Evolutionary conservation across 1,140 invertebrate species (phyloP).

Genomic region (Atta texana): DNA sequence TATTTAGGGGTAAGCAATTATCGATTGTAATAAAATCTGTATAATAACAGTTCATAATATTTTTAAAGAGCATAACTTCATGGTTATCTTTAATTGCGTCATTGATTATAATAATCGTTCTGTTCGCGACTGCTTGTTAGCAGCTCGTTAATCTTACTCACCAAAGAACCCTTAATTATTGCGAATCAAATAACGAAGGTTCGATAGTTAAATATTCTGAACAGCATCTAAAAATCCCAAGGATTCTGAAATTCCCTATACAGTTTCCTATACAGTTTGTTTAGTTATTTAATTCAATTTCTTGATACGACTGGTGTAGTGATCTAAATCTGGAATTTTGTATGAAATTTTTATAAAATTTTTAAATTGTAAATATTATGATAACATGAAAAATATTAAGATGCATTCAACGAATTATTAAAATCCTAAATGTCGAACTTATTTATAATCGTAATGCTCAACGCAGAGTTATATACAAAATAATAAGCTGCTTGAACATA

Average conservation of each 20-base stretch:
- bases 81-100: conserved; percentile 28
- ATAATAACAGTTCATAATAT: background rate
- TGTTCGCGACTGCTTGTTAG: conserved; percentile 75
- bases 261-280: background rate
- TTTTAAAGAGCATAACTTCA: conserved; percentile 4
- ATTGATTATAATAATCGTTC: conserved; percentile 77
- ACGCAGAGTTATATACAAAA: background rate
- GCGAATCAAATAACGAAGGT: conserved; percentile 33
- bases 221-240: too few relatives aligned
- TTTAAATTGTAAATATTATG: background rate
- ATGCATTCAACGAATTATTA: background rate
- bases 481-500: background rate
- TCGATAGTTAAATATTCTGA: background rate
- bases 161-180: conserved; percentile 76
- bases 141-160: conserved; percentile 77
- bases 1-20: background rate
- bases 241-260: background rate
- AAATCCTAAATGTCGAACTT: background rate
- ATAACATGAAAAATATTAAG: background rate
- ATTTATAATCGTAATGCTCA: background rate
- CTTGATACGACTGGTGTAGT: background rate
- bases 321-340: background rate
- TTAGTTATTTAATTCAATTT: conserved; percentile 7
- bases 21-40: background rate
- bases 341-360: too few relatives aligned